Percentiles rank a stretch among this genome's conserved stretches.
Conservation (phyloP, 2,797 vertebrate genomes). For the Argentina silus region DNA sequence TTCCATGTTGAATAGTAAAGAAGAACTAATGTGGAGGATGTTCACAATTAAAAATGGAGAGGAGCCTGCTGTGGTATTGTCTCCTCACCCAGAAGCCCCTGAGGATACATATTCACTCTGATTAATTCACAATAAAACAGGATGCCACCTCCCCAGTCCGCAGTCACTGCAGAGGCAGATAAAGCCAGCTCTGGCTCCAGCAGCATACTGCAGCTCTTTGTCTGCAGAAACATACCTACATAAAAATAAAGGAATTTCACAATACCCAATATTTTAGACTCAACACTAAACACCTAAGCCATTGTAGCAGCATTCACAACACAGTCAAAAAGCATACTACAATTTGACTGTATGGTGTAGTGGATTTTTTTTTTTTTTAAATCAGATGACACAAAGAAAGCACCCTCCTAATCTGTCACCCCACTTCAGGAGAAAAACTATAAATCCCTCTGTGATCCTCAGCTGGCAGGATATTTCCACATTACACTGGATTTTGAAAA, state of each 20-base stretch:
- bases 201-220: conserved; percentile 27
- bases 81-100: conserved; percentile 33
- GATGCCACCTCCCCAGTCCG: conserved; percentile 40
- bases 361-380: conserved; percentile 42
- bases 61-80: conserved; percentile 33
- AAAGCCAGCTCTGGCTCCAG: conserved; percentile 31
- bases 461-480: conserved; percentile 60
- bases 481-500: conserved; percentile 67
- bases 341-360: conserved; percentile 2
- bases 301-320: neutral
- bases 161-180: conserved; percentile 46
- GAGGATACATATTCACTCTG: conserved; percentile 51
- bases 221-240: neutral
- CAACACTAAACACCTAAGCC: conserved; percentile 16
- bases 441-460: conserved; percentile 58
- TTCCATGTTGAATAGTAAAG: conserved; percentile 23
- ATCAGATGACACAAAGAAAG: conserved; percentile 49
- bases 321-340: conserved; percentile 23
- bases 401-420: conserved; percentile 59
- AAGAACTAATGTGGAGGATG: conserved; percentile 21
- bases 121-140: conserved; percentile 54
- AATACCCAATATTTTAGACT: conserved; percentile 25
- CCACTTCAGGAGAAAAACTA: conserved; percentile 46
- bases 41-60: conserved; percentile 32
- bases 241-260: conserved; percentile 17